Percentiles rank a stretch among this genome's conserved stretches.
Conservation (phyloP, 2,113 vertebrate genomes). For the Nymphicus hollandicus region DNA sequence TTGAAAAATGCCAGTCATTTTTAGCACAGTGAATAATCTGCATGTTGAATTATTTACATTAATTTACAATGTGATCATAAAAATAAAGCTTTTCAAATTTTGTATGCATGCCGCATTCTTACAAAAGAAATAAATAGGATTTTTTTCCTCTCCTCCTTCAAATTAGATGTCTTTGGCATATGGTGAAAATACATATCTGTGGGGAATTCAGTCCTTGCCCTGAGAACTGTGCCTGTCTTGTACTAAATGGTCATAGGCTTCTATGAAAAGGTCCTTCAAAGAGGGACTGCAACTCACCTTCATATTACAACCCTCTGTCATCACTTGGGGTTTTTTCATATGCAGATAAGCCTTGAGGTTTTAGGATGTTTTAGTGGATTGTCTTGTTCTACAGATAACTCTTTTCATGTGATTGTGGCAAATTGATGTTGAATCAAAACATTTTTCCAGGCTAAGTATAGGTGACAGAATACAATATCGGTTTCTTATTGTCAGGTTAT, state of each 20-base stretch:
- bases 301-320: background rate
- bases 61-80: background rate
- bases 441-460: background rate
- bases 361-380: background rate
- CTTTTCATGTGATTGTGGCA: background rate
- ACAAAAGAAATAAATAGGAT: background rate
- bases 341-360: background rate
- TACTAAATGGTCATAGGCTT: background rate
- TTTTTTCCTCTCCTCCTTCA: background rate
- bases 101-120: background rate
- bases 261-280: background rate
- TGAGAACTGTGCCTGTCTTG: background rate
- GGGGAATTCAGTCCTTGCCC: background rate
- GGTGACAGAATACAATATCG: background rate
- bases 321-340: background rate
- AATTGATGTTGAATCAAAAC: background rate
- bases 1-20: slow-evolving; percentile 30
- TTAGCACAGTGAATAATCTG: background rate
- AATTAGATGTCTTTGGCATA: background rate
- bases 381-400: background rate
- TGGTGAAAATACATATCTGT: background rate
- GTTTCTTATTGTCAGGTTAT: background rate
- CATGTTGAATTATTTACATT: slow-evolving; percentile 48
- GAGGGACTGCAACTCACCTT: background rate
- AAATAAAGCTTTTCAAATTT: background rate